A percentile compares a stretch with the other conserved stretches of the same genome.
Conservation (phyloP, 2,113 vertebrate genomes). For the Butorides virescens region DNA sequence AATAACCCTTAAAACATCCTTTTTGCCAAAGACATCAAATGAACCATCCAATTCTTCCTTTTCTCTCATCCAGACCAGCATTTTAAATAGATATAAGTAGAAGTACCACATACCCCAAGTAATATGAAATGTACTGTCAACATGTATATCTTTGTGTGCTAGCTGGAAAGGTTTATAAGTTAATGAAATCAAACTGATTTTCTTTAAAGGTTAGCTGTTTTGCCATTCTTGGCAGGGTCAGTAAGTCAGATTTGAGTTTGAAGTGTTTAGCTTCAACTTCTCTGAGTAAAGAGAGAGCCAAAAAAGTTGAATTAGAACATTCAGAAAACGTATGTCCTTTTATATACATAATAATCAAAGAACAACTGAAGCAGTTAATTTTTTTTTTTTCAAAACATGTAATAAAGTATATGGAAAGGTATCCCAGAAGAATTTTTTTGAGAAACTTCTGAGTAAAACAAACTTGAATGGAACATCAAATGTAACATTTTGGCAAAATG, state of each 20-base stretch:
- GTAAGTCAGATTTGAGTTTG: background rate
- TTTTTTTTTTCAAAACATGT: background rate
- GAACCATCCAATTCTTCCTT: background rate
- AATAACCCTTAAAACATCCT: background rate
- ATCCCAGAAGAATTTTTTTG: background rate
- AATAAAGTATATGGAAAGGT: background rate
- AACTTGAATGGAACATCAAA: background rate
- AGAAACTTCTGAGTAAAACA: background rate
- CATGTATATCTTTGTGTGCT: background rate
- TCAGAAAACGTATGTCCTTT: background rate
- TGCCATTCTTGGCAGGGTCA: background rate
- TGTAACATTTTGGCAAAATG: background rate
- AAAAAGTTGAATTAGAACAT: background rate
- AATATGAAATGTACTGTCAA: background rate
- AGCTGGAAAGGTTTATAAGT: background rate
- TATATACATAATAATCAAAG: background rate
- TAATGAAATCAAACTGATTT: background rate
- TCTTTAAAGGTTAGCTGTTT: background rate
- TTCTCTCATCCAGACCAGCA: background rate
- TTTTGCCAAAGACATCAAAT: background rate
- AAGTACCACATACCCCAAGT: background rate
- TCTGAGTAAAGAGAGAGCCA: background rate
- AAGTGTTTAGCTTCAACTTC: background rate
- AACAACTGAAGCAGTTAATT: background rate
- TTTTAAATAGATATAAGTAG: background rate